Evolutionary conservation across 2,797 vertebrate genomes (phyloP), one percentile per base, ranked within the genome.

Genomic region (Onychomys arenicola): DNA sequence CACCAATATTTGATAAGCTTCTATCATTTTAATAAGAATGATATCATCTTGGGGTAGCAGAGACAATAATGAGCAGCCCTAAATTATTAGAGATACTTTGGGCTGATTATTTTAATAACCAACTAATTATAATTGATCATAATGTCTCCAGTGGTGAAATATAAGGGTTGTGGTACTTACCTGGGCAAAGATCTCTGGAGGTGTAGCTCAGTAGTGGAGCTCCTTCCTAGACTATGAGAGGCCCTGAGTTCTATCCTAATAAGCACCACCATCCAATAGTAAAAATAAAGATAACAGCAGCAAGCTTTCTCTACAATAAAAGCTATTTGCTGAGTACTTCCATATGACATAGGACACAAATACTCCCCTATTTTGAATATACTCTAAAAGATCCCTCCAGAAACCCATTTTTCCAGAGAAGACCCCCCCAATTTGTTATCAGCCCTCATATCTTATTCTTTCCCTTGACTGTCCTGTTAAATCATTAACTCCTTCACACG

Each of bases 11-110:
- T 75, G 46, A 94, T 63, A 52, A 82, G 52, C 19, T 25, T 90
- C 49, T 75, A 23, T 91, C 10, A 93, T 93, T 89, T 93, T 32
- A 80, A 13, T 95, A 80, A 90, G 23, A 46, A 81, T 85, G 52
- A 55, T 83, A 69, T 69, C 14, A 59, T 61, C 37, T 65, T 8
- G n/a, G 34, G 19, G n/a, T 65, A 6, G 5, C n/a, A 87, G 76
- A 91, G 23, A 90, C 43, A 29, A 21, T 27, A 29, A 29, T 23
- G 65, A 90, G 43, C 13, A 85, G 43, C 8, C 43, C 27, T 25
- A 37, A 67, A 61, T 85, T 84, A 67, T 34, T 49, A 76, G 71
- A 95, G 40, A 96, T 43, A 43, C 69, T 19, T 37, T 71, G 16
- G 8, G 34, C 29, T 75, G 78, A 25, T 91, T 78, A 88, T 46